Evolutionary conservation across 2,113 vertebrate genomes (phyloP).

Genomic region (Burhinus oedicnemus): DNA sequence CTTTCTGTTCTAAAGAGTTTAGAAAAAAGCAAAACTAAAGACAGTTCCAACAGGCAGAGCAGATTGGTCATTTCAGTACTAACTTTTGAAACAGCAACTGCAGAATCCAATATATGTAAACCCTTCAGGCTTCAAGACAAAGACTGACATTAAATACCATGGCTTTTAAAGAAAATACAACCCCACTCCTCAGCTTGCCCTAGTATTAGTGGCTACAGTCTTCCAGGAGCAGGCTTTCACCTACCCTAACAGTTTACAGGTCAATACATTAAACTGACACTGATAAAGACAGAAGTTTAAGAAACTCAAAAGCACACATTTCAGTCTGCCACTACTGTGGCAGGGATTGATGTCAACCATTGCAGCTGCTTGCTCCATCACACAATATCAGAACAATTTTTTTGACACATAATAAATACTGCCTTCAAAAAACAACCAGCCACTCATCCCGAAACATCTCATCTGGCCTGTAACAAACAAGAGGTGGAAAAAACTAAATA

Average conservation of each 20-base stretch:
- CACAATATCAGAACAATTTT: not conserved
- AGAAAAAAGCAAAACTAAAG: not conserved
- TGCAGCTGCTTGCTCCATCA: not conserved
- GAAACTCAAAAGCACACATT: accelerated
- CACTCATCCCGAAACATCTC: not conserved
- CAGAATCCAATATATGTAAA: not conserved
- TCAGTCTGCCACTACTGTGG: not conserved
- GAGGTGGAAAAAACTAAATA: not conserved
- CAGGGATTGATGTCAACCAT: not conserved
- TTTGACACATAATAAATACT: not conserved
- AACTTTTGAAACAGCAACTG: not conserved
- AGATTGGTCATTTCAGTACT: not conserved
- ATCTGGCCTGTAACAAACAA: not conserved
- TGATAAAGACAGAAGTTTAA: not conserved
- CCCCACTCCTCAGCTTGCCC: not conserved
- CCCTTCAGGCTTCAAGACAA: not conserved
- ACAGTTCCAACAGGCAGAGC: not conserved
- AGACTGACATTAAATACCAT: not conserved
- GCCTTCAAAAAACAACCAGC: not conserved
- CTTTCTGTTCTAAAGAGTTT: not conserved
- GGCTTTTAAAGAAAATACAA: not conserved
- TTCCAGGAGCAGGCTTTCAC: not conserved
- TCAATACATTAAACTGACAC: not conserved
- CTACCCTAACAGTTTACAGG: not conserved
- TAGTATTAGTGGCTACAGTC: not conserved